A percentile compares a stretch with the other conserved stretches of the same genome.
Conservation (phyloP, 2,113 vertebrate species). For the Sebastes schlegelii region DNA sequence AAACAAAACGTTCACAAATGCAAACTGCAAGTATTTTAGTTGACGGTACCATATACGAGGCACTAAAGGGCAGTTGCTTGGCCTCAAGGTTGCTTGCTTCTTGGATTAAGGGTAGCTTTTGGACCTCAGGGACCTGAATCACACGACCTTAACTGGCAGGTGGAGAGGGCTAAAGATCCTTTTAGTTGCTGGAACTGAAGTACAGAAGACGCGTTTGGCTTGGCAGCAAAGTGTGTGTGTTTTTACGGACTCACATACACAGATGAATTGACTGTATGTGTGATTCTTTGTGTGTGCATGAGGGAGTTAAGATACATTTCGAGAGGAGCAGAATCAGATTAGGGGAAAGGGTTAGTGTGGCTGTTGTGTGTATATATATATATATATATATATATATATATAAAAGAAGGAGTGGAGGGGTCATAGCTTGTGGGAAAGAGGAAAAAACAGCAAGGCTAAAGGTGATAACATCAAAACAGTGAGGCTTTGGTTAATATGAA, state of each 20-base stretch:
- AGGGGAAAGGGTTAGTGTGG: neutral
- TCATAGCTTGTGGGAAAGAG: constrained; percentile 10
- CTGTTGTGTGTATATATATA: neutral
- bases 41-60: neutral
- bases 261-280: constrained; percentile 1
- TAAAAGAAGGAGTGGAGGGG: neutral
- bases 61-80: constrained; percentile 25
- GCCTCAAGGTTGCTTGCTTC: constrained; percentile 17
- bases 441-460: constrained; percentile 21
- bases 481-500: constrained; percentile 18
- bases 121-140: constrained; percentile 45
- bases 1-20: neutral
- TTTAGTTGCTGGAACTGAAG: constrained; percentile 38
- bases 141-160: constrained; percentile 33
- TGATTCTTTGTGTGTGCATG: neutral
- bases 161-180: constrained; percentile 26
- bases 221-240: constrained; percentile 1
- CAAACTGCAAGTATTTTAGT: neutral
- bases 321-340: constrained; percentile 16
- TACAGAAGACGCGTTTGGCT: constrained; percentile 3
- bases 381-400: neutral
- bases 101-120: constrained; percentile 44
- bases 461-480: constrained; percentile 52
- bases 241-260: neutral
- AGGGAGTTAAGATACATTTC: constrained; percentile 24